These are phyloP conservation scores for Daphoenositta chrysoptera DNA, from an alignment of 2,113 vertebrate genomes.

Conservation along the genomic window DNA sequence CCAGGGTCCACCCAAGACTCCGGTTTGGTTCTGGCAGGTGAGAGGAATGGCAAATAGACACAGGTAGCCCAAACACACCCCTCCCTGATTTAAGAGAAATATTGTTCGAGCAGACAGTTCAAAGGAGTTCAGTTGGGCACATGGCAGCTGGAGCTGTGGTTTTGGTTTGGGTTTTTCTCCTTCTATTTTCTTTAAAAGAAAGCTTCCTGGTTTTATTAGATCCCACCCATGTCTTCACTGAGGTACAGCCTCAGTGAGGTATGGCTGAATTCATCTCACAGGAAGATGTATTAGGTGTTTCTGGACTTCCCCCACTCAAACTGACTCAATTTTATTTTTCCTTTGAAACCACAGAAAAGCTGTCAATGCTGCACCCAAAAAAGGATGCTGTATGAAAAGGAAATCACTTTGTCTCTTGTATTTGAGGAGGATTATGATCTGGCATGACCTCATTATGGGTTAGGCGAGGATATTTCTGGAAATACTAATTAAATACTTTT, in stretches of 20 bases:
- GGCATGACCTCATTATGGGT: constrained; percentile 67
- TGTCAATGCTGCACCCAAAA: constrained; percentile 40
- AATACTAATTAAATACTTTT: constrained; percentile 72
- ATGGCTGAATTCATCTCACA: not conserved
- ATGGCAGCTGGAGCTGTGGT: not conserved
- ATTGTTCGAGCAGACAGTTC: not conserved
- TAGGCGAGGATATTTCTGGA: constrained; percentile 69
- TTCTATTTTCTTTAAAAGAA: not conserved
- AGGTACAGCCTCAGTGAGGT: not conserved
- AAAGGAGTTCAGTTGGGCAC: not conserved
- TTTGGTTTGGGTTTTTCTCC: not conserved
- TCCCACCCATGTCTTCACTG: not conserved
- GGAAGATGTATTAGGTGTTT: constrained; percentile 25
- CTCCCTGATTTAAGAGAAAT: not conserved
- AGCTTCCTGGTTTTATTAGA: not conserved
- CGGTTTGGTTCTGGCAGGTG: not conserved
- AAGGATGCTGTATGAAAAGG: constrained; percentile 50
- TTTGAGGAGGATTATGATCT: constrained; percentile 68
- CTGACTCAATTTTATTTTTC: constrained; percentile 17
- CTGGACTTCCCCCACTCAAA: not conserved
- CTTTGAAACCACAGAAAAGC: constrained; percentile 30
- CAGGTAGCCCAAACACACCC: not conserved
- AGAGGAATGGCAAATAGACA: not conserved
- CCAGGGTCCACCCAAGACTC: not conserved
- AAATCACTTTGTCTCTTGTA: constrained; percentile 62